These are phyloP conservation scores for Magallana gigas DNA, from an alignment of 1,140 invertebrate species.

Conservation along the genomic window DNA sequence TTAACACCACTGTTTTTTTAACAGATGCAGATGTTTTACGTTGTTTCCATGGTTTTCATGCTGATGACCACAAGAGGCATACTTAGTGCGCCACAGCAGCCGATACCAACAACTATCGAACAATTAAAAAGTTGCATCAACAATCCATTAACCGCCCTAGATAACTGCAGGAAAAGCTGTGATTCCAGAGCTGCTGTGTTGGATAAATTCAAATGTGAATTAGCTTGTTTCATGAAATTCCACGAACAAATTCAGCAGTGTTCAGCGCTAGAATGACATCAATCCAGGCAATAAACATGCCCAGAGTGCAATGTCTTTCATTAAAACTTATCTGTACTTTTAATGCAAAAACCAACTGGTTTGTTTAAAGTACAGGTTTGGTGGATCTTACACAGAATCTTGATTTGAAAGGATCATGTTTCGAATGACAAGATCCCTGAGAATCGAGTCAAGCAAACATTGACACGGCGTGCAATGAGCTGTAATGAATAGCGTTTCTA, in stretches of 20 bases:
- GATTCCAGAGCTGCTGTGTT: slow-evolving; percentile 5
- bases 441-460: background rate
- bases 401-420: slow-evolving; percentile 10
- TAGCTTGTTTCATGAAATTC: slow-evolving; percentile 24
- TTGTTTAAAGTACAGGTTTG: background rate
- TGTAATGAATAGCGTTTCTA: background rate
- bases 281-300: background rate
- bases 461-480: background rate
- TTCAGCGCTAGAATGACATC: background rate
- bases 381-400: background rate
- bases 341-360: background rate
- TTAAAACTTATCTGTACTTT: slow-evolving; percentile 4
- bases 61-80: background rate
- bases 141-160: background rate
- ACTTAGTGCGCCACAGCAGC: background rate
- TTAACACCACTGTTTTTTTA: background rate
- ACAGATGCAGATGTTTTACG: background rate
- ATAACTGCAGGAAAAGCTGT: slow-evolving; percentile 29
- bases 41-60: background rate
- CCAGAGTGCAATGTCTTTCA: background rate
- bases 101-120: background rate
- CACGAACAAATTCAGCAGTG: slow-evolving; percentile 14
- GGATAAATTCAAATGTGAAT: slow-evolving; percentile 27
- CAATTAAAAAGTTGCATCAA: background rate
- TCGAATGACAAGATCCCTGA: background rate